These are phyloP conservation scores for Drosophila longiperda DNA, from an alignment of 2,888 invertebrate genomes.

Conservation along the genomic window DNA sequence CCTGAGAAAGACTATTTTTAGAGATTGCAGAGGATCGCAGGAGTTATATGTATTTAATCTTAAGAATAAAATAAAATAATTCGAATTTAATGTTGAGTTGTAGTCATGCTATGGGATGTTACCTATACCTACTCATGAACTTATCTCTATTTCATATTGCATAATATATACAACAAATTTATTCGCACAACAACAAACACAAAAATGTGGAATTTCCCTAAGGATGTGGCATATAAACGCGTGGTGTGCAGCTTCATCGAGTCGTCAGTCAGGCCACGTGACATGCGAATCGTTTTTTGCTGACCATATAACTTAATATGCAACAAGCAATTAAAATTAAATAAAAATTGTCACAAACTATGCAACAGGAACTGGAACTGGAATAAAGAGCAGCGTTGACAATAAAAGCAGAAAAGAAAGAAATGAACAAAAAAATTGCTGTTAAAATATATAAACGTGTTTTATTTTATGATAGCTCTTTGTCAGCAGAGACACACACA, in stretches of 20 bases:
- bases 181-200: not conserved
- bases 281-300: constrained; percentile 48
- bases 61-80: not conserved
- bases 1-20: not conserved
- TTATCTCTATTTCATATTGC: not conserved
- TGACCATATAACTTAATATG: constrained; percentile 72
- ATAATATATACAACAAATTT: not conserved
- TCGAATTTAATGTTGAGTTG: not conserved
- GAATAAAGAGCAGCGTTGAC: constrained; percentile 45
- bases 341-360: constrained; percentile 74
- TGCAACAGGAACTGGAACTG: constrained; percentile 35
- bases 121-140: no score
- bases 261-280: constrained; percentile 29
- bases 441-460: constrained; percentile 69
- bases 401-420: constrained; percentile 23
- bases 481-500: constrained; percentile 62
- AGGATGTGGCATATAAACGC: not conserved
- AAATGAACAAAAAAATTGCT: constrained; percentile 33
- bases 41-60: not conserved
- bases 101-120: not conserved
- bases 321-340: constrained; percentile 76
- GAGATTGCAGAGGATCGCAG: not conserved
- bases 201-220: not conserved
- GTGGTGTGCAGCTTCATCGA: not conserved
- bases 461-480: constrained; percentile 78